Evolutionary conservation across 2,888 invertebrate species (phyloP).

Genomic region (Lottia scabra): DNA sequence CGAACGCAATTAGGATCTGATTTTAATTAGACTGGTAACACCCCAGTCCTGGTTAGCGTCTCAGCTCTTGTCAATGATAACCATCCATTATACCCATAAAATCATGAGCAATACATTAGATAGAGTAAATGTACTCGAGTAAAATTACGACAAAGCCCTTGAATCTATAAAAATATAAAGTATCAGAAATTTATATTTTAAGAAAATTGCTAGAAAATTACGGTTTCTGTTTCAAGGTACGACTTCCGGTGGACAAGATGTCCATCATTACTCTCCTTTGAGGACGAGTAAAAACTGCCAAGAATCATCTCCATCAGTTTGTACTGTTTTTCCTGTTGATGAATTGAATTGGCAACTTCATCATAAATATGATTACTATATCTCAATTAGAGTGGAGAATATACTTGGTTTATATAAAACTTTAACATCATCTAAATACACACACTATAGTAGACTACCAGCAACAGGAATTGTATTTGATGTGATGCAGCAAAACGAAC

Average conservation of each 20-base stretch:
- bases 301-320: conserved; percentile 19
- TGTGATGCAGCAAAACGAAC: conserved; percentile 16
- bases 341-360: conserved; percentile 26
- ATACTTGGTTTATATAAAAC: conserved; percentile 17
- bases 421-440: conserved; percentile 19
- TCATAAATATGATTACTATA: conserved; percentile 23
- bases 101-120: no score
- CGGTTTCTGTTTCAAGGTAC: neutral
- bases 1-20: no score
- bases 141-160: no score
- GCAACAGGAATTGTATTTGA: conserved; percentile 26
- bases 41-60: no score
- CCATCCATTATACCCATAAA: no score
- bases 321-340: conserved; percentile 19
- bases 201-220: no score
- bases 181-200: no score
- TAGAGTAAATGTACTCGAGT: no score
- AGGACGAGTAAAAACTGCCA: neutral
- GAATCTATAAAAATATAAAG: no score
- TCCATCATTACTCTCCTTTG: neutral
- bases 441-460: conserved; percentile 21
- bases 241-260: neutral
- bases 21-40: no score
- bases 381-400: conserved; percentile 28
- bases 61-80: no score